phyloP scores from a whole-genome alignment of 1,140 invertebrate species.

The Babylonia areolata region DNA sequence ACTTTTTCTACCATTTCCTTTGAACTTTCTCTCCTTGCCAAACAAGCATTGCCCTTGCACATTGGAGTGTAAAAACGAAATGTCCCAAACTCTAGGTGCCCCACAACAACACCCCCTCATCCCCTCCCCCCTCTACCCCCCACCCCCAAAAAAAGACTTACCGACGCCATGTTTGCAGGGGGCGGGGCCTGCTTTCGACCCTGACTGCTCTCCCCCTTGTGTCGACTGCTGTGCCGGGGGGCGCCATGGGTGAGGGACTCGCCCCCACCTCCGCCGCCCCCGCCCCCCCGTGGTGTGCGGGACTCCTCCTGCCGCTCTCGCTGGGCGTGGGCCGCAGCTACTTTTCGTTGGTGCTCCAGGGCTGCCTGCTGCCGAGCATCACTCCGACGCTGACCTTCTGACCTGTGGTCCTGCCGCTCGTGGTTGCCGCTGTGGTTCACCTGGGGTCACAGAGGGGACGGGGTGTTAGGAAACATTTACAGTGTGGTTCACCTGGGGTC shows the following conservation, averaged over 20 bases:
- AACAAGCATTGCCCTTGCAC: too few relatives aligned
- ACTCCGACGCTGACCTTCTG: background rate
- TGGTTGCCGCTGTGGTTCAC: slow-evolving; percentile 30
- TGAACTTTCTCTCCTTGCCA: too few relatives aligned
- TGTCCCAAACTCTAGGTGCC: too few relatives aligned
- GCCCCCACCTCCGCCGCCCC: too few relatives aligned
- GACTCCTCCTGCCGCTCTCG: slow-evolving; percentile 12
- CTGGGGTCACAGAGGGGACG: background rate
- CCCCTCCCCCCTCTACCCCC: too few relatives aligned
- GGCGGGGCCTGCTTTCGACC: background rate
- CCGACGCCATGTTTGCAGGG: slow-evolving; percentile 19
- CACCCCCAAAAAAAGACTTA: too few relatives aligned
- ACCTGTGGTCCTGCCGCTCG: slow-evolving; percentile 8
- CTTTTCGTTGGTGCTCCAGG: slow-evolving; percentile 8
- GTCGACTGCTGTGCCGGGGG: background rate
- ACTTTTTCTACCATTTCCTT: too few relatives aligned
- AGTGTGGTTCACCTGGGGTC: too few relatives aligned
- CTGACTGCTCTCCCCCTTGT: background rate
- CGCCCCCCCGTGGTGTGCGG: background rate
- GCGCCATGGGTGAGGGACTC: slow-evolving; percentile 30
- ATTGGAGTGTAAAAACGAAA: too few relatives aligned
- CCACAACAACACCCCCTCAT: too few relatives aligned
- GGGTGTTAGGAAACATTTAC: too few relatives aligned
- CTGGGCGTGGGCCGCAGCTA: slow-evolving; percentile 9
- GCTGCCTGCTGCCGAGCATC: slow-evolving; percentile 11